Conservation (phyloP, 2,113 vertebrate genomes). For the Campylorhamphus procurvoides region DNA sequence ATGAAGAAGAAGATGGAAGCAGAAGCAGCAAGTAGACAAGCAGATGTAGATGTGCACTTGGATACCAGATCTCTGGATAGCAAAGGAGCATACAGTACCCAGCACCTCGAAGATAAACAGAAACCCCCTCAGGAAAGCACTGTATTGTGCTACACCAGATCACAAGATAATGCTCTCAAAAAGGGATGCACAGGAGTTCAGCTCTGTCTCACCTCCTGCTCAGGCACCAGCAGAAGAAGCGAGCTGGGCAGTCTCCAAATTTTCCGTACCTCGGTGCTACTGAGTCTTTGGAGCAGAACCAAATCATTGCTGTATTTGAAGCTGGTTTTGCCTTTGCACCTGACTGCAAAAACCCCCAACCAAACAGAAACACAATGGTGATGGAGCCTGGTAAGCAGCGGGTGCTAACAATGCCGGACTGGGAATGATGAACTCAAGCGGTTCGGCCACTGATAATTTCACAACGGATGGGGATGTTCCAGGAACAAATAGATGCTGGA, state of each 20-base stretch:
- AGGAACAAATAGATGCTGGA: slow-evolving; percentile 35
- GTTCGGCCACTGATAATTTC: slow-evolving; percentile 47
- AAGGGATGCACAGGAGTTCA: slow-evolving; percentile 61
- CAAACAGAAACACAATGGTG: slow-evolving; percentile 70
- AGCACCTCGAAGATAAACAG: slow-evolving; percentile 18
- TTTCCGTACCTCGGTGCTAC: not conserved
- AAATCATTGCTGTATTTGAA: slow-evolving; percentile 29
- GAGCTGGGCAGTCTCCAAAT: slow-evolving; percentile 1
- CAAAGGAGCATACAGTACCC: slow-evolving; percentile 71
- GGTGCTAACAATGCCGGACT: slow-evolving; percentile 66
- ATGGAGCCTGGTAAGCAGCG: slow-evolving; percentile 70
- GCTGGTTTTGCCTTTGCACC: slow-evolving; percentile 50
- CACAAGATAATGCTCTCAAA: slow-evolving; percentile 41
- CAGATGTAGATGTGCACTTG: slow-evolving; percentile 67
- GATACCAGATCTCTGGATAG: slow-evolving; percentile 74
- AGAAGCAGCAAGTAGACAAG: slow-evolving; percentile 72
- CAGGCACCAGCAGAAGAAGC: slow-evolving; percentile 56
- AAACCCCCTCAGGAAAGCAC: slow-evolving; percentile 50
- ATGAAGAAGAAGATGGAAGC: slow-evolving; percentile 77
- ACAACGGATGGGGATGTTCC: slow-evolving; percentile 67
- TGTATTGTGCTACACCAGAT: not conserved
- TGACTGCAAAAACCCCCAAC: slow-evolving; percentile 29
- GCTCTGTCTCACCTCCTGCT: not conserved
- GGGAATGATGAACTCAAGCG: slow-evolving; percentile 65
- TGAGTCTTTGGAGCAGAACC: not conserved